phyloP scores from a whole-genome alignment of 30 jellyfish, hydroid and myxozoan species.

The Pelagia noctiluca region DNA sequence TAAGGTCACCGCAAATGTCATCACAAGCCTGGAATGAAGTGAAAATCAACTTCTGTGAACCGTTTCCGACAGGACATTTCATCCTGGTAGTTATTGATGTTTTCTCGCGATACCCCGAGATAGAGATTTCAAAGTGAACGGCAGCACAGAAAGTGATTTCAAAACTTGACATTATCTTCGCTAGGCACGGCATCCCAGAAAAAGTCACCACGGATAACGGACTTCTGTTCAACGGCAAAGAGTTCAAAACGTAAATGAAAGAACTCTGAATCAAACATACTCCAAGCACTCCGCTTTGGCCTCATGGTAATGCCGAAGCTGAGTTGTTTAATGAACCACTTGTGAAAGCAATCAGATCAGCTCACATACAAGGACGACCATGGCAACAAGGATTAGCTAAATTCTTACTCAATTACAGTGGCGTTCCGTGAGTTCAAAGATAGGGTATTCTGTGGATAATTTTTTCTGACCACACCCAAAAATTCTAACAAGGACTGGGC shows the following conservation, averaged over 20 bases:
- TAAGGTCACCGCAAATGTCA: constrained; percentile 7
- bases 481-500: too few species aligned
- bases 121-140: neutral
- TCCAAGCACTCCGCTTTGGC: constrained; percentile 3
- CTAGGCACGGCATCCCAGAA: constrained; percentile 27
- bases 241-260: constrained; percentile 3
- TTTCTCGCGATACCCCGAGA: constrained; percentile 16
- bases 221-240: constrained; percentile 8
- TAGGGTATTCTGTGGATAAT: too few species aligned
- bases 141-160: constrained; percentile 11
- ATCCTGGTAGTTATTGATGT: constrained; percentile 10
- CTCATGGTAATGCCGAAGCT: too few species aligned
- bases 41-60: constrained; percentile 15
- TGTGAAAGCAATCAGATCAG: too few species aligned
- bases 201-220: constrained; percentile 22
- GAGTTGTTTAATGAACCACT: too few species aligned
- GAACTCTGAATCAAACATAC: neutral
- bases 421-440: too few species aligned
- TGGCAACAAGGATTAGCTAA: too few species aligned
- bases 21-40: constrained; percentile 28
- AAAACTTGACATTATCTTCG: constrained; percentile 23
- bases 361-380: too few species aligned
- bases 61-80: constrained; percentile 15
- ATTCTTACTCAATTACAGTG: too few species aligned
- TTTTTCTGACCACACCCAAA: too few species aligned